Base-by-base conservation (phyloP, 2,797 vertebrate species). In the Arnoldichthys spilopterus region DNA sequence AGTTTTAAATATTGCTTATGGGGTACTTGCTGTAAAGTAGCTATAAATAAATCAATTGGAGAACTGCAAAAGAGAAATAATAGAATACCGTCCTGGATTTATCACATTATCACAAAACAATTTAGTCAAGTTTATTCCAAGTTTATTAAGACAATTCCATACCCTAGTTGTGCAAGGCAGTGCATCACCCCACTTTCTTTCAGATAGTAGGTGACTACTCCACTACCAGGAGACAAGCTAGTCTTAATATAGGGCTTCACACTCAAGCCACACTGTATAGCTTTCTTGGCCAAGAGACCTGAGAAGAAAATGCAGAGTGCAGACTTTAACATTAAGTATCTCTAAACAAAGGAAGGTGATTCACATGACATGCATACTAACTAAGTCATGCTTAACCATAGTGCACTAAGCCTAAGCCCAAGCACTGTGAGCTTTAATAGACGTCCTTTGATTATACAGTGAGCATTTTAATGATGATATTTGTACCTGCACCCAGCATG, bases 231-330 rank as follows among this genome's bases (percentile, higher is more conserved):
- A 0, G 97, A 99, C 86, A 99, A 90, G 87, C 98, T 99, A 20
- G 98, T 99, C 92, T 99, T 99, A 79, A 99, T 92, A 86, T 99
- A 99, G 0, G 98, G 96, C 86, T 96, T 98, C 89, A 99, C 96
- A 0, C 85, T 92, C 85, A 99, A 88, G 28, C 97, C 97, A 7
- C 90, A 91, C 70, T 96, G 88, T 12, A 98, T 90, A 0, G 98
- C 97, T 84, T 98, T 99, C 88, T 97, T 96, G 0, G 98, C 98
- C 61, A 99, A 92, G 74, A 99, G 85, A 4, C 98, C 98, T 99
- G 89, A 49, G 49, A 78, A 20, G 47, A 69, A 84, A n/a, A 12
- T 20, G 43, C 66, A 53, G 30, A 34, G 28, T 24, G 49, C 18
- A 30, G 34, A 30, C 28, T 18, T 67, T 4, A n/a, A 24, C n/a